phyloP scores from a whole-genome alignment of 2,797 vertebrate genomes.

The Lacerta viridis region DNA sequence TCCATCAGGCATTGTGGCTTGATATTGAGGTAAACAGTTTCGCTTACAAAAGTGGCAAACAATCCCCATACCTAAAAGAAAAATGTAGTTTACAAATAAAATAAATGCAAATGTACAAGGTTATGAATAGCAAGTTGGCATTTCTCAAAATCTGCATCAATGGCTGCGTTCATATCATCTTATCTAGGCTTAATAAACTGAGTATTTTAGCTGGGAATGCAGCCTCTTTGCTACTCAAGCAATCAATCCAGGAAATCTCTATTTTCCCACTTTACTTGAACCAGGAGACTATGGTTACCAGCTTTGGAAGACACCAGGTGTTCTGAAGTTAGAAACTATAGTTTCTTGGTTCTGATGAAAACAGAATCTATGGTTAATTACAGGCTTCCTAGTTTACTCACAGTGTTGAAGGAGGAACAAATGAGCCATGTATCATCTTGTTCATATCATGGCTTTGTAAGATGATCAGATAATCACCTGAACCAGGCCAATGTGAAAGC shows the following conservation, averaged over 20 bases:
- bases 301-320: background rate
- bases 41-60: conserved; percentile 98
- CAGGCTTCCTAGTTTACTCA: background rate
- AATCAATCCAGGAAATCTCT: background rate
- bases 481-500: background rate
- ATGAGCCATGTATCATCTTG: background rate
- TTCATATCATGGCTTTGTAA: too few relatives aligned
- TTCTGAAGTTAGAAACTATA: background rate
- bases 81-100: conserved; percentile 78
- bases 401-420: background rate
- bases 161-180: background rate
- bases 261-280: background rate
- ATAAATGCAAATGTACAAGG: conserved; percentile 56
- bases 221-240: background rate
- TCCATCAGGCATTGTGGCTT: conserved; percentile 97
- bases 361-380: background rate
- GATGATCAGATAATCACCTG: background rate
- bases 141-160: conserved; percentile 16
- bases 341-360: background rate
- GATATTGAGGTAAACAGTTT: conserved; percentile 96
- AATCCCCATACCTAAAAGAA: conserved; percentile 89
- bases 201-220: background rate
- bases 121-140: conserved; percentile 34
- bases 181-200: background rate
- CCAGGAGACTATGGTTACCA: background rate